These are phyloP conservation scores for Acleris emargana DNA, from an alignment of 2,888 invertebrate species.

Conservation along the genomic window DNA sequence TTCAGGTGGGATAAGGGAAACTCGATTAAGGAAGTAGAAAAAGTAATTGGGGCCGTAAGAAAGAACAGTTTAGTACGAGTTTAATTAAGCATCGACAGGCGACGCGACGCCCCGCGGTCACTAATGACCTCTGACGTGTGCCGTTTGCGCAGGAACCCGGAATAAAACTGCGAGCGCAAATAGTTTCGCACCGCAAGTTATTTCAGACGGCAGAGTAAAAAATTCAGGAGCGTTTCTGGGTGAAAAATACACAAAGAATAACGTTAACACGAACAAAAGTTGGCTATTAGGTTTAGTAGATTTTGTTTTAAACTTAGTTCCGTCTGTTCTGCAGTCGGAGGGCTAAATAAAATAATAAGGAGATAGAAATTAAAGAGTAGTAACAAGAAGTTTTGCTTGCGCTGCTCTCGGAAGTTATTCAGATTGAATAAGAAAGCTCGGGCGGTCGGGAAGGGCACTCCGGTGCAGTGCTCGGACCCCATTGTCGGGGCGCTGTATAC, in stretches of 20 bases:
- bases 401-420: conserved; percentile 46
- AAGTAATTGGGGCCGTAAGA: conserved; percentile 62
- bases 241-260: not conserved
- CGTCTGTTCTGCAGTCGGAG: conserved; percentile 1
- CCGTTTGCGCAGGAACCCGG: conserved; percentile 7
- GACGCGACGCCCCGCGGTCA: conserved; percentile 17
- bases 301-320: conserved; percentile 21
- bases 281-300: conserved; percentile 17
- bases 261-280: conserved; percentile 16
- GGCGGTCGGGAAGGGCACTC: conserved; percentile 41
- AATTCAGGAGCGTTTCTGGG: not conserved
- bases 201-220: not conserved
- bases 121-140: conserved; percentile 34
- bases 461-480: conserved; percentile 40
- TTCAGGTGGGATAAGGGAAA: conserved; percentile 72
- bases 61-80: conserved; percentile 56
- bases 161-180: not conserved
- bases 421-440: conserved; percentile 48
- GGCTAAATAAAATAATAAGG: conserved; percentile 25
- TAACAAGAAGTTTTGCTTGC: conserved; percentile 43
- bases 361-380: conserved; percentile 34
- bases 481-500: conserved; percentile 45
- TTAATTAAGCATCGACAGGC: conserved; percentile 52
- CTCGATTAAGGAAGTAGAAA: conserved; percentile 72
- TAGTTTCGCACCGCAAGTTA: no score